Conservation (phyloP, 1,140 invertebrate genomes). For the Drosophila teissieri region DNA sequence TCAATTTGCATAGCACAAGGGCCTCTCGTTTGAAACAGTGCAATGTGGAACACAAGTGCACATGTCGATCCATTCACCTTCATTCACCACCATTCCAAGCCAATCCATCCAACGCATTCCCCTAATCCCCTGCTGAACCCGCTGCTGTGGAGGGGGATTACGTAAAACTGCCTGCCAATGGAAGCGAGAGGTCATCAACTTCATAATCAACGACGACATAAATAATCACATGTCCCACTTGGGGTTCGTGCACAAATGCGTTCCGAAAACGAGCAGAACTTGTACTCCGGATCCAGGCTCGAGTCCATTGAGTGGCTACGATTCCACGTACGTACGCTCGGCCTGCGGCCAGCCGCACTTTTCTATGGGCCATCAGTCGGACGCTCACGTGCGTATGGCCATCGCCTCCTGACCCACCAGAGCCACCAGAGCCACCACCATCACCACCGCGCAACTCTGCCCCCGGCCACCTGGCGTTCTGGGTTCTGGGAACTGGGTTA, state of each 20-base stretch:
- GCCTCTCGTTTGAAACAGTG: constrained; percentile 14
- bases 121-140: constrained; percentile 11
- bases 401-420: constrained; percentile 2
- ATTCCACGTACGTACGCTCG: constrained; percentile 28
- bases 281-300: constrained; percentile 4
- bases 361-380: constrained; percentile 53
- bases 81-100: background rate
- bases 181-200: constrained; percentile 57
- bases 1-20: constrained; percentile 56
- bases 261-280: constrained; percentile 29
- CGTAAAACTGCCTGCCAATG: constrained; percentile 36
- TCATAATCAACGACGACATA: constrained; percentile 70
- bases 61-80: background rate
- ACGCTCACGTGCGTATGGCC: constrained; percentile 61
- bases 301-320: constrained; percentile 49
- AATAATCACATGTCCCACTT: constrained; percentile 70
- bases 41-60: constrained; percentile 8
- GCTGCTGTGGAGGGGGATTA: constrained; percentile 29
- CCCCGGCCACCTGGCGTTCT: constrained; percentile 19
- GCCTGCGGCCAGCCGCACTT: constrained; percentile 34
- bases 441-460: background rate
- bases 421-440: constrained; percentile 7
- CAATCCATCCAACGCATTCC: background rate
- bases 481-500: constrained; percentile 58
- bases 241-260: constrained; percentile 55